Evolutionary conservation across 2,888 invertebrate genomes (phyloP).

Genomic region (Polyommatus icarus): DNA sequence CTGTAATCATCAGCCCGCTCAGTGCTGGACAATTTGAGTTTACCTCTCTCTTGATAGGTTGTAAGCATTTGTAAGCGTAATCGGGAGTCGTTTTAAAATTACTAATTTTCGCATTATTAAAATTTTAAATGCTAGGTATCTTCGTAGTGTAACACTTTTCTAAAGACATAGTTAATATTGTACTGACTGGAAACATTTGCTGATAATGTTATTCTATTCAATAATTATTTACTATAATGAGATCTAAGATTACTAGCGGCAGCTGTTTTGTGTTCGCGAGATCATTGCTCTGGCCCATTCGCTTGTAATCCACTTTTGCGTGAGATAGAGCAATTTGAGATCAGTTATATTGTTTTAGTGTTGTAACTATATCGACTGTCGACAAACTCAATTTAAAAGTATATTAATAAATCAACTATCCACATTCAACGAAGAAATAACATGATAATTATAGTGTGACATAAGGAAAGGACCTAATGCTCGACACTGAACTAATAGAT

Average conservation of each 20-base stretch:
- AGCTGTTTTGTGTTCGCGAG: constrained; percentile 35
- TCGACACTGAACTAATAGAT: no score
- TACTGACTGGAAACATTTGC: neutral
- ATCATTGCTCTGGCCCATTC: constrained; percentile 48
- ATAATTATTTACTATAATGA: neutral
- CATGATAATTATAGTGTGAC: neutral
- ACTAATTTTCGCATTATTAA: neutral
- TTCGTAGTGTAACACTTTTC: neutral
- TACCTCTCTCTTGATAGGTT: no score
- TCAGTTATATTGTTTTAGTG: constrained; percentile 39
- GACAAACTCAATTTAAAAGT: neutral
- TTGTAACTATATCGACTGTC: constrained; percentile 10
- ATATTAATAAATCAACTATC: neutral
- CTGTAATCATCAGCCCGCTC: no score
- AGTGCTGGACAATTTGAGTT: no score
- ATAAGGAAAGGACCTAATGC: no score
- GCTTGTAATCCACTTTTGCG: constrained; percentile 50
- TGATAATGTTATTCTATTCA: neutral
- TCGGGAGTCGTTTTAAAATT: no score
- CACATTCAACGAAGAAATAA: neutral
- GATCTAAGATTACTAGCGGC: neutral
- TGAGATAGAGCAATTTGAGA: constrained; percentile 57
- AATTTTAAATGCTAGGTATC: neutral
- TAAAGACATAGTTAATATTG: neutral
- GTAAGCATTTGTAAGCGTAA: no score